Percentiles rank a stretch among this genome's conserved stretches.
Evolutionary conservation across 1,140 invertebrate species (phyloP).

Genomic region (Vollenhovia emeryi): DNA sequence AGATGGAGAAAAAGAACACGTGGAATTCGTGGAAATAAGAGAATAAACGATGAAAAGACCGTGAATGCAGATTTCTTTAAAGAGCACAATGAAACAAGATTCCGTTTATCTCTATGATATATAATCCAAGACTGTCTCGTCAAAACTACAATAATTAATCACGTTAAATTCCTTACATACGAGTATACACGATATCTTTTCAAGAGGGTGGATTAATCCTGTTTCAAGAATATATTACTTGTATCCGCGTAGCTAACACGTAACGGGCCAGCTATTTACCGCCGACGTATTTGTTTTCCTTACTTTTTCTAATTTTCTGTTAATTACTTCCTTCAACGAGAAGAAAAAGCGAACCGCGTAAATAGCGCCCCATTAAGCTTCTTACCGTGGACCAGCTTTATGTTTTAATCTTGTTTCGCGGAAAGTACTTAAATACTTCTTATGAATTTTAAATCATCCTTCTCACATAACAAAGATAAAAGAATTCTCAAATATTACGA

Average conservation of each 20-base stretch:
- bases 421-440: slow-evolving; percentile 17
- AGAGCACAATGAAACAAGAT: background rate
- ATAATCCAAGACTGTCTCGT: background rate
- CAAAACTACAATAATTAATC: background rate
- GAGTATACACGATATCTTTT: no score
- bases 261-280: background rate
- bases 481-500: background rate
- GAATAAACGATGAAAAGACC: background rate
- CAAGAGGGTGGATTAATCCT: slow-evolving; percentile 12
- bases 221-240: slow-evolving; percentile 9
- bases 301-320: slow-evolving; percentile 17
- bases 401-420: slow-evolving; percentile 24
- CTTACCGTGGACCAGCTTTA: slow-evolving; percentile 23
- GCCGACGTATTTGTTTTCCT: background rate
- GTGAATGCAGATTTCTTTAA: background rate
- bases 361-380: background rate
- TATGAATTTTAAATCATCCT: slow-evolving; percentile 28
- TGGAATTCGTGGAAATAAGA: background rate
- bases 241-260: background rate
- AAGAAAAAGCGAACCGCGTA: background rate
- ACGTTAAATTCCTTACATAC: background rate
- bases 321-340: slow-evolving; percentile 27
- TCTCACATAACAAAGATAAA: slow-evolving; percentile 16
- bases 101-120: background rate
- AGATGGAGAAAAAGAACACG: background rate